Percentiles rank a stretch among this genome's conserved stretches.
These are phyloP conservation scores for Bugula neritina DNA, from an alignment of 2,888 invertebrate species.

Conservation along the genomic window DNA sequence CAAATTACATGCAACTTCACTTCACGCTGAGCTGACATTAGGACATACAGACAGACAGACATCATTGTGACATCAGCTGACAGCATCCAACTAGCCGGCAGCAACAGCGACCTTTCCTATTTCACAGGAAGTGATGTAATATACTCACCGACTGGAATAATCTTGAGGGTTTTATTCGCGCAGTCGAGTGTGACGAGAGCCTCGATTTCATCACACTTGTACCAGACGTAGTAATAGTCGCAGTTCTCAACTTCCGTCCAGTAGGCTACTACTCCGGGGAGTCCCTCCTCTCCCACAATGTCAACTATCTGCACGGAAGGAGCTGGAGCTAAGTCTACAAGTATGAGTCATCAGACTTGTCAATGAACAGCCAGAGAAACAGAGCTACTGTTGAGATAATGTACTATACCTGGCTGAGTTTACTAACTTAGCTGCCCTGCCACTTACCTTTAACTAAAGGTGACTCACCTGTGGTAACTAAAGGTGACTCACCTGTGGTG, in stretches of 20 bases:
- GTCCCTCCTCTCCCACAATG: neutral
- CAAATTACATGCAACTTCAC: too few relatives aligned
- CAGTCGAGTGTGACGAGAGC: neutral
- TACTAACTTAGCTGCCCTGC: too few relatives aligned
- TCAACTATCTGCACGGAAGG: neutral
- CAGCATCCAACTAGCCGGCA: too few relatives aligned
- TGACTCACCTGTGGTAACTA: neutral
- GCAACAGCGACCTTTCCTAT: neutral
- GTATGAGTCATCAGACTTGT: too few relatives aligned
- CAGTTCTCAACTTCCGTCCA: neutral
- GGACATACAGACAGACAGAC: neutral
- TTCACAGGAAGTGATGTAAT: too few relatives aligned
- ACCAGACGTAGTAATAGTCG: constrained; percentile 2
- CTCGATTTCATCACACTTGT: neutral
- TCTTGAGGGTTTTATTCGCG: neutral
- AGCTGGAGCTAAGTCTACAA: neutral
- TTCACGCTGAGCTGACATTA: too few relatives aligned
- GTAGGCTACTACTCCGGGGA: neutral
- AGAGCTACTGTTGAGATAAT: too few relatives aligned
- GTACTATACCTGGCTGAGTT: too few relatives aligned
- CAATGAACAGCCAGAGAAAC: too few relatives aligned
- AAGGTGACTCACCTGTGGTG: neutral
- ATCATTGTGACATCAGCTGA: too few relatives aligned
- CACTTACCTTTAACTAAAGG: too few relatives aligned
- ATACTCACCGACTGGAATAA: constrained; percentile 1